These are phyloP conservation scores for Drosophila bocqueti DNA, from an alignment of 1,140 invertebrate species.

Conservation along the genomic window DNA sequence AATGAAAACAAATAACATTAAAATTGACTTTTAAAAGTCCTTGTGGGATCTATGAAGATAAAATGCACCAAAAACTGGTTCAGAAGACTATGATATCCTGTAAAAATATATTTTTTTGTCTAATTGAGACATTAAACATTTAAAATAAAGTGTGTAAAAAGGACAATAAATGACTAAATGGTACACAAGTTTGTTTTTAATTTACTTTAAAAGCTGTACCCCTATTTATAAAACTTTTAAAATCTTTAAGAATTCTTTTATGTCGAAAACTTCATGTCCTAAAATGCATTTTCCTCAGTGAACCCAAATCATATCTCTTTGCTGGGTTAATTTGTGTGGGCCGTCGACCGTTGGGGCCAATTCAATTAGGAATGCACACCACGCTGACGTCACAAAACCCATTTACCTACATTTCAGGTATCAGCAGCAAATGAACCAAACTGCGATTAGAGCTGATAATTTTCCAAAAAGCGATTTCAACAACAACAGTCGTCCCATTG, in stretches of 20 bases:
- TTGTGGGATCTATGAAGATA: too few relatives aligned
- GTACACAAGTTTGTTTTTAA: background rate
- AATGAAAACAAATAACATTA: too few relatives aligned
- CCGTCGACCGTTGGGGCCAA: constrained; percentile 46
- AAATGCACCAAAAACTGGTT: too few relatives aligned
- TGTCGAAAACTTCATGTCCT: background rate
- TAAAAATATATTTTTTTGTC: too few relatives aligned
- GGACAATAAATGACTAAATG: background rate
- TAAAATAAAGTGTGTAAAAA: too few relatives aligned
- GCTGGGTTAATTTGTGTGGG: constrained; percentile 55
- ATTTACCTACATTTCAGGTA: constrained; percentile 44
- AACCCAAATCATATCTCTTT: background rate
- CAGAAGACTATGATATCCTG: too few relatives aligned
- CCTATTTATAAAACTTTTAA: background rate
- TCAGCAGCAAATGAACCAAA: constrained; percentile 36
- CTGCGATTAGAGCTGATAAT: constrained; percentile 37
- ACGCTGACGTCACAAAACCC: constrained; percentile 31
- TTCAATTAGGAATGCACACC: constrained; percentile 63
- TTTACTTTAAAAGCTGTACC: background rate
- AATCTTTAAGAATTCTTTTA: background rate
- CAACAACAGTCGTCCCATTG: background rate
- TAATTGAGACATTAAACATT: too few relatives aligned
- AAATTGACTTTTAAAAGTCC: too few relatives aligned
- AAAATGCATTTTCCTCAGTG: constrained; percentile 12
- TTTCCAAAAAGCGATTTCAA: constrained; percentile 19